Evolutionary conservation across 2,888 invertebrate species (phyloP).

Genomic region (Sympetrum striolatum): DNA sequence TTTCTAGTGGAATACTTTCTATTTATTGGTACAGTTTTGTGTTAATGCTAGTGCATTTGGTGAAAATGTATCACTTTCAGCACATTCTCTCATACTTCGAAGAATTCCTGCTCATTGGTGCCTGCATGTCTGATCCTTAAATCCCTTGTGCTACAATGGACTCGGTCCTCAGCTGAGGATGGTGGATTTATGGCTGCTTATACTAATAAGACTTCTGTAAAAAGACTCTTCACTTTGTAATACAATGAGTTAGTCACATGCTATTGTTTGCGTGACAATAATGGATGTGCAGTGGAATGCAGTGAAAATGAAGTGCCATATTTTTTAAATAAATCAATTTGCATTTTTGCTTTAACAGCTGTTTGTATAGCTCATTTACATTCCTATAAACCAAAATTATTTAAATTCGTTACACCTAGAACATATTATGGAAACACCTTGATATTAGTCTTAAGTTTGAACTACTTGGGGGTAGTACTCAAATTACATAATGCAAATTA

Average conservation of each 20-base stretch:
- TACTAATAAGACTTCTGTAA: slow-evolving; percentile 22
- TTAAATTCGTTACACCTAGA: too few relatives aligned
- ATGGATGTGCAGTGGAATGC: slow-evolving; percentile 34
- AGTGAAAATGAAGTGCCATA: slow-evolving; percentile 39
- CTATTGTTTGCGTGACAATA: slow-evolving; percentile 25
- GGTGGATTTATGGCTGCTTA: neutral
- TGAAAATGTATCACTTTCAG: neutral
- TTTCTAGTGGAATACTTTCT: too few relatives aligned
- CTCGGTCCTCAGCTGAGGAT: slow-evolving; percentile 3
- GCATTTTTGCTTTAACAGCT: slow-evolving; percentile 33
- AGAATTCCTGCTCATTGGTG: slow-evolving; percentile 26
- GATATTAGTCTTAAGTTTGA: too few relatives aligned
- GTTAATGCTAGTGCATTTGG: neutral
- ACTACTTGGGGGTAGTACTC: too few relatives aligned
- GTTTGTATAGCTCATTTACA: neutral
- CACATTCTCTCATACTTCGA: neutral
- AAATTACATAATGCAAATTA: too few relatives aligned
- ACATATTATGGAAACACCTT: too few relatives aligned
- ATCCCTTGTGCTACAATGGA: neutral
- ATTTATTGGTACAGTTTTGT: neutral
- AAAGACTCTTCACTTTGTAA: slow-evolving; percentile 23
- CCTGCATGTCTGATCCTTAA: slow-evolving; percentile 9
- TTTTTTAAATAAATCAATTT: slow-evolving; percentile 43
- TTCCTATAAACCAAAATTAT: too few relatives aligned
- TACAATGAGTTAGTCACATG: slow-evolving; percentile 28